phyloP scores from a whole-genome alignment of 2,888 invertebrate genomes.

The Epirrita christyi region DNA sequence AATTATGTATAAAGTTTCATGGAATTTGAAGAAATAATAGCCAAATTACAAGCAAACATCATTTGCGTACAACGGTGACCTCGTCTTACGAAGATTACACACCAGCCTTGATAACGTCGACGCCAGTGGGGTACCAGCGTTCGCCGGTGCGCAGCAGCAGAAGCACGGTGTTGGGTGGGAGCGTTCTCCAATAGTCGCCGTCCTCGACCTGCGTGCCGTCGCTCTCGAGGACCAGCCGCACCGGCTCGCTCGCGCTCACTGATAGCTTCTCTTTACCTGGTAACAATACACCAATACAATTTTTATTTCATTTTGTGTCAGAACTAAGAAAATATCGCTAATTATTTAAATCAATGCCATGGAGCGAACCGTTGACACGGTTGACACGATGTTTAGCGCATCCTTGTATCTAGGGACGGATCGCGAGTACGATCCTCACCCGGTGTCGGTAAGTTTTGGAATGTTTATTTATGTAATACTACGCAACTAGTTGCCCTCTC shows the following conservation, averaged over 20 bases:
- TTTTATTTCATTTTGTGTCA: too few species aligned
- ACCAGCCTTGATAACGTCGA: slow-evolving; percentile 98
- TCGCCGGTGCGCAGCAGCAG: slow-evolving; percentile 95
- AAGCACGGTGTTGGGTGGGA: slow-evolving; percentile 95
- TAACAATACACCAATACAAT: slow-evolving; percentile 14
- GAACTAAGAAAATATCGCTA: too few species aligned
- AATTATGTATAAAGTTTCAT: too few species aligned
- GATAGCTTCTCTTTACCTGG: slow-evolving; percentile 95
- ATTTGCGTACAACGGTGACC: too few species aligned
- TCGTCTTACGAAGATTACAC: slow-evolving; percentile 47
- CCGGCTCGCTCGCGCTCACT: slow-evolving; percentile 93
- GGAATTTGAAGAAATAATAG: too few species aligned
- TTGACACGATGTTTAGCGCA: too few species aligned
- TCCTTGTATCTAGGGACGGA: too few species aligned
- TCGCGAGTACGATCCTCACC: too few species aligned
- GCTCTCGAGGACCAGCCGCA: slow-evolving; percentile 95
- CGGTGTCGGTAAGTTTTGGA: neutral
- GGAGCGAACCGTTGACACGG: too few species aligned
- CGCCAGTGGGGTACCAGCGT: slow-evolving; percentile 96
- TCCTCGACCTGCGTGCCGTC: slow-evolving; percentile 99
- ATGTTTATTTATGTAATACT: too few species aligned
- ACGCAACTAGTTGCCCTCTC: too few species aligned
- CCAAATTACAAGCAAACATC: too few species aligned
- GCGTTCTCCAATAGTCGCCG: slow-evolving; percentile 97
- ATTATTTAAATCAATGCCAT: neutral